phyloP scores from a whole-genome alignment of 2,888 invertebrate species.

The Melieria omissa region DNA sequence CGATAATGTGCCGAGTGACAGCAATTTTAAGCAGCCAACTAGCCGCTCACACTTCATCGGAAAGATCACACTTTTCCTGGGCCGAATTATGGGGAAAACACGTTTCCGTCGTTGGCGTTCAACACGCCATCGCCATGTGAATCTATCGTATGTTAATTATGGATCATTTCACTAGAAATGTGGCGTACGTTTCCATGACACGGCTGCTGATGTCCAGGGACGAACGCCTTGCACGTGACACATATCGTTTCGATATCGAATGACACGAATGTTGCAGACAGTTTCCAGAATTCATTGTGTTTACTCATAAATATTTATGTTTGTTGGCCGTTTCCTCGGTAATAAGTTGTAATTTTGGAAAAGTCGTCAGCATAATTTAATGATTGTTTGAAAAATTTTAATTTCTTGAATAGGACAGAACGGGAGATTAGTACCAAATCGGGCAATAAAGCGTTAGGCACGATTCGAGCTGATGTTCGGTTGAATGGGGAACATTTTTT shows the following conservation, averaged over 20 bases:
- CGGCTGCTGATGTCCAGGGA: too few species aligned
- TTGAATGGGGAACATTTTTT: not conserved
- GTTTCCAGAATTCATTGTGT: not conserved
- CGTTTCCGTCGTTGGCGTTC: too few species aligned
- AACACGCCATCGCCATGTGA: too few species aligned
- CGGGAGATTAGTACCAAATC: too few species aligned
- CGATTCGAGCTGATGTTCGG: not conserved
- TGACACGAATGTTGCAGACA: too few species aligned
- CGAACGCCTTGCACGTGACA: too few species aligned
- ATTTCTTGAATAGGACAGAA: too few species aligned
- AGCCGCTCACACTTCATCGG: slow-evolving; percentile 29
- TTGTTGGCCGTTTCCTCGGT: slow-evolving; percentile 6
- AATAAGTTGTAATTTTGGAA: slow-evolving; percentile 28
- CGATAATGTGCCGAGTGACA: slow-evolving; percentile 25
- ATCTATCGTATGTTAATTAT: too few species aligned
- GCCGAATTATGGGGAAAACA: too few species aligned
- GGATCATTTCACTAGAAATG: too few species aligned
- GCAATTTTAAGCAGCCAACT: slow-evolving; percentile 20
- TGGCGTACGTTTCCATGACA: too few species aligned
- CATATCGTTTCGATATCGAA: too few species aligned
- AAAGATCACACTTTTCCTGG: not conserved
- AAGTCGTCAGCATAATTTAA: slow-evolving; percentile 42
- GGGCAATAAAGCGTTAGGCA: not conserved
- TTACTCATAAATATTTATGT: slow-evolving; percentile 25
- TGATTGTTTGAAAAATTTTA: not conserved